phyloP scores from a whole-genome alignment of 2,797 vertebrate species.

The Eutrigla gurnardus region DNA sequence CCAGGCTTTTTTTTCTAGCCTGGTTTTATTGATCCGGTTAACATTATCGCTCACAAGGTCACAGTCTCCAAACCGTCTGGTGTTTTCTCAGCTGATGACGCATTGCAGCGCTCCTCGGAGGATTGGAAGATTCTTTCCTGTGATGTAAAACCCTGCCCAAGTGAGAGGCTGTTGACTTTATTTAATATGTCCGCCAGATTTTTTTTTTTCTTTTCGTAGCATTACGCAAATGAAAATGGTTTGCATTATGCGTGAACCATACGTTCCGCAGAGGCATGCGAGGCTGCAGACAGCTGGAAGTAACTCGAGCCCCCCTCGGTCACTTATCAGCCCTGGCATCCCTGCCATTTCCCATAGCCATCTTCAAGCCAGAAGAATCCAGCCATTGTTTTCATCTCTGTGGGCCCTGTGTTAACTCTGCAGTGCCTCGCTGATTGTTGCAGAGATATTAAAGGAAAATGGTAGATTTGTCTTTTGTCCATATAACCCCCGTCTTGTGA shows the following conservation, averaged over 20 bases:
- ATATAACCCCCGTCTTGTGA: slow-evolving; percentile 72
- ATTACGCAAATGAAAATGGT: slow-evolving; percentile 81
- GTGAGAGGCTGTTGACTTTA: slow-evolving; percentile 80
- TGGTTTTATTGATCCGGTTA: slow-evolving; percentile 80
- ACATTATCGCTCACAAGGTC: slow-evolving; percentile 62
- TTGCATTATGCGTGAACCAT: slow-evolving; percentile 81
- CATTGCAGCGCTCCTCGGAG: slow-evolving; percentile 60
- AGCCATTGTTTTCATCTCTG: slow-evolving; percentile 84
- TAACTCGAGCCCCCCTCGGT: slow-evolving; percentile 83
- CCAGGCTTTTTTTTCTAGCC: slow-evolving; percentile 55
- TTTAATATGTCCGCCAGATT: slow-evolving; percentile 79
- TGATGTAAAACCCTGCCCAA: slow-evolving; percentile 76
- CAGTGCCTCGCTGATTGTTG: slow-evolving; percentile 81
- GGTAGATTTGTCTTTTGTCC: slow-evolving; percentile 80
- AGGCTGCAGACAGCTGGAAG: slow-evolving; percentile 86
- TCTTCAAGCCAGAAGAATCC: slow-evolving; percentile 83
- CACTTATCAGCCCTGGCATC: slow-evolving; percentile 85
- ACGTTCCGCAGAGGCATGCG: slow-evolving; percentile 77
- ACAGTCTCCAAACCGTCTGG: slow-evolving; percentile 60
- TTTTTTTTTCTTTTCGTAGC: slow-evolving; percentile 80
- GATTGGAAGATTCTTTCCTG: slow-evolving; percentile 71
- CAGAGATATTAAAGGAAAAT: slow-evolving; percentile 84
- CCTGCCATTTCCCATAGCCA: slow-evolving; percentile 85
- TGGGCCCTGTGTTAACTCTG: slow-evolving; percentile 84
- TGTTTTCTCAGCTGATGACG: slow-evolving; percentile 85